These are phyloP conservation scores for Dendronephthya gigantea DNA, from an alignment of 64 coral and sea anemone species.

Conservation along the genomic window DNA sequence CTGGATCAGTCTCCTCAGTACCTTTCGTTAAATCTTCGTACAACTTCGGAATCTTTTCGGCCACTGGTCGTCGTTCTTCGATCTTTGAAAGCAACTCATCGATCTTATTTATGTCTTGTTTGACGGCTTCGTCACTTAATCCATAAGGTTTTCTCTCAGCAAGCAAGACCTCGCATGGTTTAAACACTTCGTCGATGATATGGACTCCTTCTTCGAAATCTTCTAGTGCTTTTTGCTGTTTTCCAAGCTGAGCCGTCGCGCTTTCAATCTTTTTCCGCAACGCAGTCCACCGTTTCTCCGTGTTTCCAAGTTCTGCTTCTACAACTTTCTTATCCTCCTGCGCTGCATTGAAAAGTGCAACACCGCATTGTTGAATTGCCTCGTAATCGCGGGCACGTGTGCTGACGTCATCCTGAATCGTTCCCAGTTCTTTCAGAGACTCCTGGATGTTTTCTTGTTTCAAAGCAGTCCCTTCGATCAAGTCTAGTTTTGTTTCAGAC, in stretches of 20 bases:
- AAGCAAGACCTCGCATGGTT: background rate
- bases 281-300: conserved; percentile 59
- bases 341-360: conserved; percentile 32
- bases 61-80: conserved; percentile 61
- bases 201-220: conserved; percentile 24
- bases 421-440: conserved; percentile 37
- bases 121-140: background rate
- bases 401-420: conserved; percentile 49
- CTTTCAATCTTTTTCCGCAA: conserved; percentile 8
- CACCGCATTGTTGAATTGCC: conserved; percentile 33
- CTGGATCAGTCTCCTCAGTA: background rate
- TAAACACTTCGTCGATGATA: background rate
- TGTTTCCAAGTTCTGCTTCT: conserved; percentile 57
- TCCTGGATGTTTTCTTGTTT: conserved; percentile 52
- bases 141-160: background rate
- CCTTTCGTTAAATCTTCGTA: background rate
- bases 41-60: background rate
- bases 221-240: conserved; percentile 51
- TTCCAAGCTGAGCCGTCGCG: conserved; percentile 30
- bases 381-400: conserved; percentile 47
- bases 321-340: conserved; percentile 61
- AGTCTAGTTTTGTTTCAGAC: conserved; percentile 60
- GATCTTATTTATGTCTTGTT: background rate
- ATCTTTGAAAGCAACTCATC: conserved; percentile 44
- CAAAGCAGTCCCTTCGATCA: conserved; percentile 39